Evolutionary conservation across 2,113 vertebrate genomes (phyloP), one percentile per base, ranked within the genome.

Genomic region (Rhinolophus sinicus): DNA sequence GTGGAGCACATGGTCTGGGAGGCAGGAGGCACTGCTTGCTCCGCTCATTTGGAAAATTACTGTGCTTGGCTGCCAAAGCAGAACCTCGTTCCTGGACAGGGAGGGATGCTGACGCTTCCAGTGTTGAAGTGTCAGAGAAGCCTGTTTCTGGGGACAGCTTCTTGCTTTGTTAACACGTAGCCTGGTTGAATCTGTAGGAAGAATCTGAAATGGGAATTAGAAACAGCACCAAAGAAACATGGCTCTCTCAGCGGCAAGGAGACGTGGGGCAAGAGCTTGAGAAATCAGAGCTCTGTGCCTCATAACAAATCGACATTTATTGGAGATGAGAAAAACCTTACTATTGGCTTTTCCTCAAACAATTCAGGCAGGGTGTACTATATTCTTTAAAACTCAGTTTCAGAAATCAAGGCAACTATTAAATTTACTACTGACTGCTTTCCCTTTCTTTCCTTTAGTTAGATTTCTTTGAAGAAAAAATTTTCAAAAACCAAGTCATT

Each of bases 381-480:
- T 94, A 62, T 67, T 90, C 70, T 88, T 92, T 65, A 75, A 96
- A 94, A 95, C 62, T 83, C 73, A 77, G 70, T 77, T 92, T 93
- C 33, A 91, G 88, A 97, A 93, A 81, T 80, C 94, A 90, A 76
- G 62, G n/a, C 33, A 82, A 52, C 52, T 38, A 38, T 73, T 91
- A 70, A 33, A 93, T 78, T 82, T 85, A 82, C 35, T 77, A 44
- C 50, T 44, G 88, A 77, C 24, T 88, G 60, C 72, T 60, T 88
- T 90, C 38, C 40, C 24, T 44, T 91, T 90, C 26, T 93, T 92
- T 95, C n/a, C 70, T 67, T 90, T 75, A 90, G 28, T 16, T 88
- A 85, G 47, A 83, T 78, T 94, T 44, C n/a, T 87, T 72, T 75
- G 70, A 96, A 78, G 60, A 86, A 81, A 95, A 92, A 64, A 35